Base-by-base conservation (phyloP, 2,113 vertebrate species). In the Ploceus nigricollis region DNA sequence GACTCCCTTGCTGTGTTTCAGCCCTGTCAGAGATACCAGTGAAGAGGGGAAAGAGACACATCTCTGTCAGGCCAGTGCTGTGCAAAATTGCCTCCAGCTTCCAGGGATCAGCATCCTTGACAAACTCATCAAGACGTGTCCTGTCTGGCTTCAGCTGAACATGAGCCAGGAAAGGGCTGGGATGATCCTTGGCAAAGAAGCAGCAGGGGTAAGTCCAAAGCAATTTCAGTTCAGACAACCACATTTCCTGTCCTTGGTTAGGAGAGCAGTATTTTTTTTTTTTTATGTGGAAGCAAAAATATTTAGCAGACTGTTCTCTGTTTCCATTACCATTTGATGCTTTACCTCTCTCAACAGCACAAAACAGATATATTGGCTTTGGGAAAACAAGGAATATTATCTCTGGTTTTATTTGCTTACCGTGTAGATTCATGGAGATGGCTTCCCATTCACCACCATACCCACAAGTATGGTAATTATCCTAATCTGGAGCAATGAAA, bases 61-160 rank as follows among this genome's bases (percentile, higher is more conserved):
- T n/a, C 54, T 89, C 24, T 45, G 72, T 63, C 91, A 56, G 45
- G 39, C 88, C 6, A 31, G 8, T 56, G 14, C 82, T n/a, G 82
- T 33, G 7, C 85, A 1, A 80, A 97, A 97, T 35, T 98, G 96
- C 85, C 84, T 97, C 81, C 73, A 81, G 0, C 31, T 25, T 33
- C 96, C 97, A 30, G 96, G 97, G 31, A 98, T 99, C 96, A 99
- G 98, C 66, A 94, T 98, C 45, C 82, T 98, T 37, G 99, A 99
- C 82, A 98, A 97, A 79, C 98, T 99, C 87, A 95, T 99, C 64
- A 98, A 98, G 85, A 99, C 98, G 0, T 97, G 98, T 82, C 98
- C 99, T 0, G 97, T 99, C 72, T 99, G 99, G 99, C 98, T 98
- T 72, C 99, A 98, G 70, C 96, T 98, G 93, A 98, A 98, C 70